Evolutionary conservation across 2,888 invertebrate genomes (phyloP).

Genomic region (Prosapia bicincta): DNA sequence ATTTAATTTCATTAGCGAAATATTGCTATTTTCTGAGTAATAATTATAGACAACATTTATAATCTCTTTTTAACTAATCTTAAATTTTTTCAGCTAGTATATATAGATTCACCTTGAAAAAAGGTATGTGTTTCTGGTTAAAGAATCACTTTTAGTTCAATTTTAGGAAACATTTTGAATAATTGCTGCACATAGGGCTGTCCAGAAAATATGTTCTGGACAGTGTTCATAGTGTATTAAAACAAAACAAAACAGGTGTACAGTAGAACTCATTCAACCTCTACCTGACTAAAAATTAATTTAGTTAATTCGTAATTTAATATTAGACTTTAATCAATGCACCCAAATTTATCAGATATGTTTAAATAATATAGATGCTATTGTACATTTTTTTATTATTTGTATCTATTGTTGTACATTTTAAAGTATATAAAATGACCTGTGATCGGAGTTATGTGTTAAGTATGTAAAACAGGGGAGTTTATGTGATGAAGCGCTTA

Average conservation of each 20-base stretch:
- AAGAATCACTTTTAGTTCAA: neutral
- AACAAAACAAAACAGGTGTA: neutral
- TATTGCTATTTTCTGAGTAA: neutral
- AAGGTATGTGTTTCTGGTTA: neutral
- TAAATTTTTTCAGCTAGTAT: neutral
- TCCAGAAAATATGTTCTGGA: neutral
- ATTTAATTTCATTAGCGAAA: neutral
- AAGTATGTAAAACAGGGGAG: neutral
- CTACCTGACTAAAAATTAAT: neutral
- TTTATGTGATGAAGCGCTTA: neutral
- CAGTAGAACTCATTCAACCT: neutral
- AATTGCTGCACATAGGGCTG: neutral
- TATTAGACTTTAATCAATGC: neutral
- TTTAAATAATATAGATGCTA: neutral
- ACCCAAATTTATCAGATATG: neutral
- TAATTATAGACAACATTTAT: neutral
- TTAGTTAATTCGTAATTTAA: neutral
- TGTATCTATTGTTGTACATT: neutral
- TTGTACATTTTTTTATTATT: neutral
- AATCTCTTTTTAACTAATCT: constrained; percentile 2
- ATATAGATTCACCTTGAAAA: neutral
- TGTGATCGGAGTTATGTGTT: constrained; percentile 33
- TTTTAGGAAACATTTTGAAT: neutral
- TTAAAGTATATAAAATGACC: constrained; percentile 20
- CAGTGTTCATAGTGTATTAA: neutral